Evolutionary conservation across 2,888 invertebrate genomes (phyloP), one percentile per base, ranked within the genome.

Genomic region (Choreutis nemorana): DNA sequence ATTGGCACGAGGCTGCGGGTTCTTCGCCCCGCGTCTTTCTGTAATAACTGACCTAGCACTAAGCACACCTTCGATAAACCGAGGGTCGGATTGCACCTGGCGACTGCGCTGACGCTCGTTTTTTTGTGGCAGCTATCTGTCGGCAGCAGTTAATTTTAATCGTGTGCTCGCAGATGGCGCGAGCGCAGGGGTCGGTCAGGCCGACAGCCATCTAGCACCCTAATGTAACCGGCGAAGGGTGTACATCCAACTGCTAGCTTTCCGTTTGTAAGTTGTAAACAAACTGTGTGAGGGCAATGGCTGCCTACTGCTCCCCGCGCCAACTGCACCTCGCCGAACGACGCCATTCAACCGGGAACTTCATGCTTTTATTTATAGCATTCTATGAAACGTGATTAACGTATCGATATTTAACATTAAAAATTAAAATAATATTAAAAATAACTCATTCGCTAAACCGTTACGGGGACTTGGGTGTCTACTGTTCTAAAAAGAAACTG

Each of bases 271-370:
- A 64, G 55, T 75, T 77, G 77, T 77, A 77, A 77, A 77, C 77
- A 77, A 77, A 77, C 75, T 66, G 63, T 58, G 61, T 45, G 77
- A 75, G 77, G 73, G 75, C 77, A 77, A 72, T 77, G 75, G 66
- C 77, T 73, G 75, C 58, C 56, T 46, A 63, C 65, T 67, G 57
- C 70, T 64, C 72, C 73, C 72, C 72, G 68, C 70, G 47, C 63
- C 47, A 51, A 40, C 44, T 54, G 50, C 43, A 55, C 44, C 64
- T 59, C 42, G 42, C 38, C 40, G 55, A 39, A 41, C 55, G 50
- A 71, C 77, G 75, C 77, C 73, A 77, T 77, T 77, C 75, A 77
- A 77, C 77, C 75, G 75, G 77, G 75, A 77, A 77, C 71, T 77
- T 70, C 65, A 73, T 57, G 53, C 64, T 70, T 71, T n/a, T 77